Evolutionary conservation across 35 echinoderm and acorn worm genomes (phyloP).

Genomic region (Eucidaris tribuloides): DNA sequence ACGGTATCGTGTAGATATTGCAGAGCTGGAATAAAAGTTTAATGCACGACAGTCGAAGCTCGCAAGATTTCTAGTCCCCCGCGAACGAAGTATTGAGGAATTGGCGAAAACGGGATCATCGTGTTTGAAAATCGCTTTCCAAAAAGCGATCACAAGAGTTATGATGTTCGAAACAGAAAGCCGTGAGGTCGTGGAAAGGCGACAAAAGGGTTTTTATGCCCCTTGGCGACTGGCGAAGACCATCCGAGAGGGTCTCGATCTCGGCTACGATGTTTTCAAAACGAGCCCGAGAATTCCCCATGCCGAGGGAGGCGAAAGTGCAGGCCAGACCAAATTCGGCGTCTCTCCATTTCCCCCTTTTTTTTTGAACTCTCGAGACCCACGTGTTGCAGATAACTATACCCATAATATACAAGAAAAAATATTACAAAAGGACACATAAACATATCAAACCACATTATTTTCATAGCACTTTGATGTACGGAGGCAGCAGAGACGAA

Average conservation of each 20-base stretch:
- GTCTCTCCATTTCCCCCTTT: not conserved
- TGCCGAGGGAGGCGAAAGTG: constrained; percentile 34
- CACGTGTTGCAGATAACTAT: constrained; percentile 4
- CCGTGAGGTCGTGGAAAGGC: constrained; percentile 1
- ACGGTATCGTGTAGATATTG: constrained; percentile 34
- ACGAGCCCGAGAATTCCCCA: constrained; percentile 44
- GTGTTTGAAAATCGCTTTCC: constrained; percentile 53
- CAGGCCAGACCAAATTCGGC: constrained; percentile 26
- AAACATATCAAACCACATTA: too few relatives aligned
- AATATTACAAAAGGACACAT: too few relatives aligned
- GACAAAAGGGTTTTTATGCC: constrained; percentile 6
- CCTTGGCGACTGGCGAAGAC: not conserved
- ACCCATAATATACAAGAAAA: too few relatives aligned
- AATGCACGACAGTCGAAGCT: not conserved
- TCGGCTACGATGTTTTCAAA: constrained; percentile 38
- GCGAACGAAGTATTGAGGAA: constrained; percentile 10
- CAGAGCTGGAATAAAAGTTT: constrained; percentile 35
- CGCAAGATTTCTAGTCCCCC: constrained; percentile 2
- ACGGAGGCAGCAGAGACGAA: too few relatives aligned
- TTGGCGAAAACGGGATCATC: constrained; percentile 22
- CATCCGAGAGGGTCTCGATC: constrained; percentile 7
- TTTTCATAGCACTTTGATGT: too few relatives aligned
- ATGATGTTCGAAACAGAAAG: constrained; percentile 43
- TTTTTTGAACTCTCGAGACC: too few relatives aligned
- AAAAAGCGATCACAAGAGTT: constrained; percentile 31